phyloP scores from a whole-genome alignment of 2,797 vertebrate species.

The Kryptolebias ocellatus region DNA sequence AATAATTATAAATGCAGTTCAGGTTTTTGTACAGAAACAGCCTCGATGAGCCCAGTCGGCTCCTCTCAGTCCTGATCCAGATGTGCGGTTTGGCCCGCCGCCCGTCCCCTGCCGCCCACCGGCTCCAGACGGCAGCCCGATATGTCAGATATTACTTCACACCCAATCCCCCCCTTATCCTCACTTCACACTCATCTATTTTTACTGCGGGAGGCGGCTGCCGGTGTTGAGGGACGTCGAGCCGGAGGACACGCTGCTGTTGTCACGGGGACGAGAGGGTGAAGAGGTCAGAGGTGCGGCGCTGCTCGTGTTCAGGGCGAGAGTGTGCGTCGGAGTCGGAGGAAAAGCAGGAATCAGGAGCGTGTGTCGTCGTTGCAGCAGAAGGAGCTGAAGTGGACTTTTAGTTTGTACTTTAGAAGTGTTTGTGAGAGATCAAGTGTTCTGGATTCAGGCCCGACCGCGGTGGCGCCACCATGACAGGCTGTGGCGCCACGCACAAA shows the following conservation, averaged over 20 bases:
- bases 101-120: slow-evolving; percentile 2
- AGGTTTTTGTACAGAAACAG: too few relatives aligned
- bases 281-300: slow-evolving; percentile 75
- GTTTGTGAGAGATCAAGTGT: slow-evolving; percentile 45
- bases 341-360: not conserved
- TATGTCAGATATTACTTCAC: slow-evolving; percentile 58
- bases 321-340: not conserved
- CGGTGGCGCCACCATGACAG: slow-evolving; percentile 65
- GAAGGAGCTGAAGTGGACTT: slow-evolving; percentile 38
- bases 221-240: slow-evolving; percentile 72
- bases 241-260: slow-evolving; percentile 71
- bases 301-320: slow-evolving; percentile 13
- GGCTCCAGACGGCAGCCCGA: slow-evolving; percentile 24
- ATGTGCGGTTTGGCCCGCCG: slow-evolving; percentile 6
- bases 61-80: not conserved
- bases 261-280: slow-evolving; percentile 73
- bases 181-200: slow-evolving; percentile 65
- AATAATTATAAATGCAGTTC: too few relatives aligned
- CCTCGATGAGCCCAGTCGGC: not conserved
- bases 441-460: slow-evolving; percentile 53
- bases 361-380: slow-evolving; percentile 18
- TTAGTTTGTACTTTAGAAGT: slow-evolving; percentile 27
- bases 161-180: slow-evolving; percentile 20
- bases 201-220: slow-evolving; percentile 63
- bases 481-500: slow-evolving; percentile 36